Evolutionary conservation across 2,113 vertebrate species (phyloP).

Genomic region (Coreoperca whiteheadi): DNA sequence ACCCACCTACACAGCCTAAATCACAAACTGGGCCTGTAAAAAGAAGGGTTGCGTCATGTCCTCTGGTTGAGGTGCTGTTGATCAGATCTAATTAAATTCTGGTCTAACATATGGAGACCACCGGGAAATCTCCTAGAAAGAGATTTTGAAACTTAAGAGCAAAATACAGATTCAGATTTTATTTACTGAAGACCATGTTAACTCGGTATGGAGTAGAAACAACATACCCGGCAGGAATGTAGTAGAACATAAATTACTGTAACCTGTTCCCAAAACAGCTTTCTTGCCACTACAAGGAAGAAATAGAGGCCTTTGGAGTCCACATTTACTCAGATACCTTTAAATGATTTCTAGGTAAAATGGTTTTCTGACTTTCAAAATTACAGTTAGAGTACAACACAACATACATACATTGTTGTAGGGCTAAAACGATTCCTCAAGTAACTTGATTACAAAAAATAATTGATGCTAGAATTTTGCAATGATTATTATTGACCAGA

Average conservation of each 20-base stretch:
- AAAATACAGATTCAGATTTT: background rate
- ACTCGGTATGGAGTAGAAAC: background rate
- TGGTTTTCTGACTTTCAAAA: no score
- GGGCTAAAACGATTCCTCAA: no score
- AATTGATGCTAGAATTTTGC: no score
- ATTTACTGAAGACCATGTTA: background rate
- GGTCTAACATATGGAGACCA: background rate
- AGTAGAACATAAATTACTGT: background rate
- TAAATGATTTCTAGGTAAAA: background rate
- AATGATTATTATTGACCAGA: no score
- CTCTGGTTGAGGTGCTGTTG: slow-evolving; percentile 8
- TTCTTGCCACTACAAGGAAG: background rate
- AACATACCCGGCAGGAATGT: no score
- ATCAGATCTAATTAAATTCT: slow-evolving; percentile 36
- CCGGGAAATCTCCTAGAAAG: background rate
- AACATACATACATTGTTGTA: no score
- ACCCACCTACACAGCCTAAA: slow-evolving; percentile 15
- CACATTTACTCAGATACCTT: background rate
- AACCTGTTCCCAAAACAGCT: background rate
- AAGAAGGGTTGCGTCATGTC: background rate
- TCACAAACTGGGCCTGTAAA: slow-evolving; percentile 22
- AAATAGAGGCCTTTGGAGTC: background rate
- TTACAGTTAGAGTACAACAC: background rate
- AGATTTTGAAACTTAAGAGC: background rate
- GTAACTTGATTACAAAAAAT: no score